Evolutionary conservation across 30 jellyfish, hydroid and myxozoan genomes (phyloP).

Genomic region (Aurelia coerulea): DNA sequence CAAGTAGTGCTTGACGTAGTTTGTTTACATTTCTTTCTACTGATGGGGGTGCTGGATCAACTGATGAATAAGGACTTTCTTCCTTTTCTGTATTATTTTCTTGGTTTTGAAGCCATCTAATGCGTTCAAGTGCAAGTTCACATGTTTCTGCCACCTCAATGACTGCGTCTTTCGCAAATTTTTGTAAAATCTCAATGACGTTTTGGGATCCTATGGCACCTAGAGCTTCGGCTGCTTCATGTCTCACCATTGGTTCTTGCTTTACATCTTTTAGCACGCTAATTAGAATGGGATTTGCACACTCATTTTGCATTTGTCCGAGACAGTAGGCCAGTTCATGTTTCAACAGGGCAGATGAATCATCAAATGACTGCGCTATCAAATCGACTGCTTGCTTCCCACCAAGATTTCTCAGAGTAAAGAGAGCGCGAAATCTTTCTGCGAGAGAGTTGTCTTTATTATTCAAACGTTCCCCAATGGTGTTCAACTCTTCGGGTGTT

Average conservation of each 20-base stretch:
- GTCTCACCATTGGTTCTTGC: conserved; percentile 96
- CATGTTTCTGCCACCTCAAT: conserved; percentile 99
- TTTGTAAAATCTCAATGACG: conserved; percentile 49
- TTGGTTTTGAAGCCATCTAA: conserved; percentile 74
- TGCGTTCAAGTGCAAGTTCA: conserved; percentile 83
- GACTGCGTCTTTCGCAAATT: conserved; percentile 57
- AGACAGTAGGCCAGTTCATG: conserved; percentile 99
- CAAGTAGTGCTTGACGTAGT: conserved; percentile 55
- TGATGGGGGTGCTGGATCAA: conserved; percentile 99
- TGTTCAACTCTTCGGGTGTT: conserved; percentile 37
- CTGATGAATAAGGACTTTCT: conserved; percentile 77
- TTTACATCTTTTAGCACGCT: conserved; percentile 68
- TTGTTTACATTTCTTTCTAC: conserved; percentile 20
- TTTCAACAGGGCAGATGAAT: conserved; percentile 92
- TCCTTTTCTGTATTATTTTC: background rate
- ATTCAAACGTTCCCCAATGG: conserved; percentile 58
- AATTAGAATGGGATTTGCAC: conserved; percentile 62
- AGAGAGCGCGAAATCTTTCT: conserved; percentile 90
- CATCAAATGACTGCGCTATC: conserved; percentile 75
- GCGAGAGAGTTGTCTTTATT: conserved; percentile 66
- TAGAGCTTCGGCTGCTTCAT: conserved; percentile 98
- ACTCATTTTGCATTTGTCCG: conserved; percentile 97
- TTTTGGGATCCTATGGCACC: conserved; percentile 93
- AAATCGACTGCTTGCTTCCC: conserved; percentile 72
- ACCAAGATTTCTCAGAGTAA: conserved; percentile 81